Evolutionary conservation across 2,888 invertebrate species (phyloP).

Genomic region (Athalia rosae): DNA sequence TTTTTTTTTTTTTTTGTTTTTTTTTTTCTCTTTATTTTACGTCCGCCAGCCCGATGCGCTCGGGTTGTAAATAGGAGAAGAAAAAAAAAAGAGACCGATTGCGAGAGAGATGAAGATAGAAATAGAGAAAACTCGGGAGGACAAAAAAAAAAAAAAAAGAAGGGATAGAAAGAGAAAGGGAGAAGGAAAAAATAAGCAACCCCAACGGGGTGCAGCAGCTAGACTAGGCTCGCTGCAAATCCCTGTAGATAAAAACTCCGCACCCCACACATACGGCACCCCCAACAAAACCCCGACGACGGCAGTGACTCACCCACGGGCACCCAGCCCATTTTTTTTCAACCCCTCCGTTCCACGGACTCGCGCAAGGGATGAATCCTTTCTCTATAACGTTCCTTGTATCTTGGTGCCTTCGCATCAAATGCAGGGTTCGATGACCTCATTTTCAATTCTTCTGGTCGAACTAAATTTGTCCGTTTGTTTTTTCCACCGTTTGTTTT

Average conservation of each 20-base stretch:
- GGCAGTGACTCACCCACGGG: slow-evolving; percentile 66
- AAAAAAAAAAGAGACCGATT: slow-evolving; percentile 60
- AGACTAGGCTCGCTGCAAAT: slow-evolving; percentile 63
- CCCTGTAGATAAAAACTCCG: slow-evolving; percentile 57
- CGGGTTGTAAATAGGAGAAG: slow-evolving; percentile 61
- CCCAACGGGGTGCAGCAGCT: slow-evolving; percentile 60
- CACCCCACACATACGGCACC: slow-evolving; percentile 45
- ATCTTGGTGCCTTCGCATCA: slow-evolving; percentile 38
- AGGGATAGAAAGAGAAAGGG: slow-evolving; percentile 48
- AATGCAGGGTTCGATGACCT: slow-evolving; percentile 38
- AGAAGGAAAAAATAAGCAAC: slow-evolving; percentile 57
- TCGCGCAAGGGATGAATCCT: slow-evolving; percentile 45
- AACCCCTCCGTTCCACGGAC: slow-evolving; percentile 44
- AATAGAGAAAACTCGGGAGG: slow-evolving; percentile 33
- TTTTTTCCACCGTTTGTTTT: background rate
- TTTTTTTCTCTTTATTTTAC: background rate
- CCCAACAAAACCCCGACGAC: slow-evolving; percentile 27
- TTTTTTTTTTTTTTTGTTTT: background rate
- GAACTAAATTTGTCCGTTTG: slow-evolving; percentile 18
- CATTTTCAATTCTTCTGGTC: slow-evolving; percentile 34
- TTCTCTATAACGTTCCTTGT: slow-evolving; percentile 40
- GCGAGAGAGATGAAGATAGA: slow-evolving; percentile 8
- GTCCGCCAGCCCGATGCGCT: background rate
- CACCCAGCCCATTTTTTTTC: slow-evolving; percentile 66
- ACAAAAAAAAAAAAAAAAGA: slow-evolving; percentile 50